Percentiles rank a stretch among this genome's conserved stretches.
phyloP scores from a whole-genome alignment of 2,888 invertebrate species.

The Diarsia brunnea region DNA sequence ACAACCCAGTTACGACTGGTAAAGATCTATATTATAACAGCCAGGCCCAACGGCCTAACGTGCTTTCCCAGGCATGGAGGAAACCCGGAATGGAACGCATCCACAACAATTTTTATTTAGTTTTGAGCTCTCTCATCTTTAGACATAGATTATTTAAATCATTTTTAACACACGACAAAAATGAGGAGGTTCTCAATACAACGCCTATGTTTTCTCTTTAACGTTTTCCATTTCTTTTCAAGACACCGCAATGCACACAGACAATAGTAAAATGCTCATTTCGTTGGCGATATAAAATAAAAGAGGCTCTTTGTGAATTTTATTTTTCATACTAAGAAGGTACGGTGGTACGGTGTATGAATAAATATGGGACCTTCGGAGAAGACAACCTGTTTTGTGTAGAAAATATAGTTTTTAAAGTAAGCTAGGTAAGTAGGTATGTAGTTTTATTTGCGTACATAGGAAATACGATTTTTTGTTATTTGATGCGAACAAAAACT shows the following conservation, averaged over 20 bases:
- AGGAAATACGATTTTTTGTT: too few species aligned
- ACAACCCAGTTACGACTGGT: too few species aligned
- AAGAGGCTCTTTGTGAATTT: conserved; percentile 48
- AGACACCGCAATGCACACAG: neutral
- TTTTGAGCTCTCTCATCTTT: neutral
- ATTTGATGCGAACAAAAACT: too few species aligned
- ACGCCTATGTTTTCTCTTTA: neutral
- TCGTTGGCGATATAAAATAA: conserved; percentile 48
- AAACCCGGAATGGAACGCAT: too few species aligned
- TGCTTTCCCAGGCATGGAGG: too few species aligned
- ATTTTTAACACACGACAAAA: neutral
- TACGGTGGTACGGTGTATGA: conserved; percentile 40
- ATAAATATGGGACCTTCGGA: conserved; percentile 52
- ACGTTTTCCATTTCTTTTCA: conserved; percentile 23
- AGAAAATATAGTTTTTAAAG: conserved; percentile 9
- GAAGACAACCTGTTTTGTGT: conserved; percentile 1
- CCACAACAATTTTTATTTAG: too few species aligned
- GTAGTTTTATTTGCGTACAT: neutral
- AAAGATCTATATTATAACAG: too few species aligned
- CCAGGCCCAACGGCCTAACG: too few species aligned
- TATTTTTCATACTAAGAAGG: conserved; percentile 41
- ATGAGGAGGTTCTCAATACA: too few species aligned
- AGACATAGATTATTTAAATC: neutral
- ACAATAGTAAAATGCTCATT: conserved; percentile 55
- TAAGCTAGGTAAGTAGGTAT: too few species aligned